Base-by-base conservation (phyloP, 2,113 vertebrate species). In the Aythya baeri region DNA sequence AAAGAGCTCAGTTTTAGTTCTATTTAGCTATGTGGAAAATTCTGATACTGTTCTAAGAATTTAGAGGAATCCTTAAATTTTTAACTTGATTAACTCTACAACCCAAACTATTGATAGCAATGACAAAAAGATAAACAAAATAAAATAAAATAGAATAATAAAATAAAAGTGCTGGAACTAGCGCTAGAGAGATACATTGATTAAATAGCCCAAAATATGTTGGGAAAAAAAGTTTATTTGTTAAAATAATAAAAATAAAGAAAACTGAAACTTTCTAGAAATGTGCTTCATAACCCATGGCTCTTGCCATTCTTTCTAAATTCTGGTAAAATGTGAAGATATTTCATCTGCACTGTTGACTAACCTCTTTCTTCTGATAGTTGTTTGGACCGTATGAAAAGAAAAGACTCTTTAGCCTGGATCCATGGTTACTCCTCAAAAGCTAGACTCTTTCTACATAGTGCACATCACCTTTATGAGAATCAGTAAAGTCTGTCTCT, bases 401-500 rank as follows among this genome's bases (percentile, higher is more conserved):
- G 15, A 83, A 89, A 55, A 88, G 31, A 83, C 77, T 71, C 23
- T 32, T 92, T 92, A 71, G 25, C 65, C 59, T 81, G 29, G 31
- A 93, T 81, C 46, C 57, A 27, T 61, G 54, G 38, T 81, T 88
- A 77, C 68, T 83, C 36, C 59, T 90, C 59, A 12, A 73, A 91
- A 11, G 73, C 72, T 66, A 50, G 71, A 36, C 27, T 70, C 46
- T 92, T 20, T 52, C 79, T 74, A 31, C 43, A 31, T 50, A 66
- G 72, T 52, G 77, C 65, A 5, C 66, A 43, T 26, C 27, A 80
- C 63, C 57, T 88, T 83, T 78, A 63, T 58, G 36, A 77, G 55
- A 81, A 67, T 50, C 72, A 83, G 34, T 67, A 91, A 93, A 96
- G 66, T 32, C 84, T 76, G 62, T 74, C 36, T 86, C 79, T 81